phyloP scores from a whole-genome alignment of 2,888 invertebrate species.

The Meiosimyza platycephala region DNA sequence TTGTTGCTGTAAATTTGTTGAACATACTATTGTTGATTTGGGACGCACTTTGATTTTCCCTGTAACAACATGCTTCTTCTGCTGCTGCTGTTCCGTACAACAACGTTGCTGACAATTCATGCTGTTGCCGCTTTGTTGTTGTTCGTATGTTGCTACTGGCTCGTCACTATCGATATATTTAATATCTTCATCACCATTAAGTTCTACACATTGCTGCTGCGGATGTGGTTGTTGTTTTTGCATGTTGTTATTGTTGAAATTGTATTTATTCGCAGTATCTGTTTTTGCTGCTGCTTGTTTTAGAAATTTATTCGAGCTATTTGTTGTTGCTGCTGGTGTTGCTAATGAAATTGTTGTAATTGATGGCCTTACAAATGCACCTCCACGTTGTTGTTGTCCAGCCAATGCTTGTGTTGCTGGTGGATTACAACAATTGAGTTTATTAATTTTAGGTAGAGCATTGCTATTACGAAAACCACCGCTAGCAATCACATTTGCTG shows the following conservation, averaged over 20 bases:
- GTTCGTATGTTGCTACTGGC: constrained; percentile 28
- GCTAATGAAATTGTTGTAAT: constrained; percentile 37
- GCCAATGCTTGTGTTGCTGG: constrained; percentile 46
- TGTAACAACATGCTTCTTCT: background rate
- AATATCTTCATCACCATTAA: constrained; percentile 56
- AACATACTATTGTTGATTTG: constrained; percentile 58
- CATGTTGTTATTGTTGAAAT: constrained; percentile 46
- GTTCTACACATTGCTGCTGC: constrained; percentile 46
- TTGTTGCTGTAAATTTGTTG: constrained; percentile 46
- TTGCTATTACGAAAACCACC: constrained; percentile 11
- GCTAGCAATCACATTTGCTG: background rate
- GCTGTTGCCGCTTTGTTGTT: constrained; percentile 37
- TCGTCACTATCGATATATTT: constrained; percentile 63
- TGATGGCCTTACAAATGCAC: background rate
- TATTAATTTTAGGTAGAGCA: constrained; percentile 23
- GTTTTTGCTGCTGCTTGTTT: constrained; percentile 33
- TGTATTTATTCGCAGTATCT: constrained; percentile 33
- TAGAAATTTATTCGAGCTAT: constrained; percentile 45
- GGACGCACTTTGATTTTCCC: constrained; percentile 46
- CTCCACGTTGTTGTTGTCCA: constrained; percentile 38
- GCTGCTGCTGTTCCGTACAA: constrained; percentile 35
- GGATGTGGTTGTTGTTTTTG: constrained; percentile 45
- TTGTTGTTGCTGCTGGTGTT: constrained; percentile 50
- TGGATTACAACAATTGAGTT: background rate
- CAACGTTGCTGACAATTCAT: constrained; percentile 38